phyloP scores from a whole-genome alignment of 2,113 vertebrate genomes.

The Tychaedon coryphoeus region DNA sequence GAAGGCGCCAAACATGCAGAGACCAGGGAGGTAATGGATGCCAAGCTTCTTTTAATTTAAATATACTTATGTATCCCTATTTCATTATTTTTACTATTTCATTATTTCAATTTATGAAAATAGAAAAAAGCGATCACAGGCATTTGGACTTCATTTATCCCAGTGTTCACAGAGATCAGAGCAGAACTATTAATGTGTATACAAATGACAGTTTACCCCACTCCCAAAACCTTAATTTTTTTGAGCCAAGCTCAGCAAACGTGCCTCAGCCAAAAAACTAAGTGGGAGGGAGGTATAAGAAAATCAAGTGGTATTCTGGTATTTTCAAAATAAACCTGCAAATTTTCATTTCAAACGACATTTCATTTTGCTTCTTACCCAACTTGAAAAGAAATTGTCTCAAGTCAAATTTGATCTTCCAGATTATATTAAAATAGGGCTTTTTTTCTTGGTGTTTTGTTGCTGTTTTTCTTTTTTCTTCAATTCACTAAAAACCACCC shows the following conservation, averaged over 20 bases:
- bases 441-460: neutral
- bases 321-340: constrained; percentile 32
- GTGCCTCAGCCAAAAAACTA: neutral
- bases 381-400: neutral
- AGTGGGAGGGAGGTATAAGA: neutral
- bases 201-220: neutral
- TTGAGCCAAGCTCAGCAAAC: neutral
- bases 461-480: neutral
- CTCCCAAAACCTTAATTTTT: neutral
- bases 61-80: neutral
- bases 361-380: neutral
- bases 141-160: neutral
- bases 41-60: neutral
- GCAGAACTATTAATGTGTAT: neutral
- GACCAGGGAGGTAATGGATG: neutral
- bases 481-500: neutral
- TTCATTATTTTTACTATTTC: neutral
- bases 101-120: neutral
- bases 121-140: neutral
- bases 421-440: neutral
- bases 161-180: neutral
- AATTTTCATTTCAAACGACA: constrained; percentile 14
- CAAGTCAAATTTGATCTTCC: neutral
- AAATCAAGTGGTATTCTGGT: constrained; percentile 24
- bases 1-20: fast-evolving